Percentiles rank a stretch among this genome's conserved stretches.
phyloP scores from a whole-genome alignment of 2,797 vertebrate species.

The Hozukius guyotensis region DNA sequence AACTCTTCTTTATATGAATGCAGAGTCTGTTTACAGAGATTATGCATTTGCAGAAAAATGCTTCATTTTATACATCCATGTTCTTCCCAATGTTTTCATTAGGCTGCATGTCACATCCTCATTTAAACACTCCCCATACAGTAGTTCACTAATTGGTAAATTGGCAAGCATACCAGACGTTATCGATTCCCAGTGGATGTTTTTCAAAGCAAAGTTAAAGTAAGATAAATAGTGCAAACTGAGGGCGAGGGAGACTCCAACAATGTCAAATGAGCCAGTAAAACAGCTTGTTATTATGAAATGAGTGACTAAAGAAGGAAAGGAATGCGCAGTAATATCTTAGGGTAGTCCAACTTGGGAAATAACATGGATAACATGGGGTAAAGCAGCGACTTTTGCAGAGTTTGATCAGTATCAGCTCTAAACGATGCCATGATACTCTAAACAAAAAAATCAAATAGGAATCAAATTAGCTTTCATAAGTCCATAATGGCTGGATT shows the following conservation, averaged over 20 bases:
- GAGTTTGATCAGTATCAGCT: background rate
- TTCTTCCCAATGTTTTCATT: background rate
- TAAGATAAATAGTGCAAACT: background rate
- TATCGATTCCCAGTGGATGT: background rate
- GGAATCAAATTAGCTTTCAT: background rate
- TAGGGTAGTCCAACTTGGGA: background rate
- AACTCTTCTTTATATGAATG: too few relatives aligned
- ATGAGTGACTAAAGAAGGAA: background rate
- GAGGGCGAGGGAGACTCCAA: background rate
- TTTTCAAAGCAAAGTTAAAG: background rate
- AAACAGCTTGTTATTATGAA: background rate
- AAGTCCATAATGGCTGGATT: background rate
- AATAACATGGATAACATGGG: background rate
- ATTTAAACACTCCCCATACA: background rate
- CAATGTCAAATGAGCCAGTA: background rate
- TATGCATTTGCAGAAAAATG: background rate
- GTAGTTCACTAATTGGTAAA: background rate
- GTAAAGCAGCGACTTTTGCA: background rate
- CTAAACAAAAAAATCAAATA: background rate
- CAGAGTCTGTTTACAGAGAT: too few relatives aligned
- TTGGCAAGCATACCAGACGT: background rate
- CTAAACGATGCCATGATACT: background rate
- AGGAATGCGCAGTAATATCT: background rate
- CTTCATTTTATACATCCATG: background rate
- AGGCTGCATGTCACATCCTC: background rate